Conservation (phyloP, 23 tunicate species). For the Ciona savignyi region DNA sequence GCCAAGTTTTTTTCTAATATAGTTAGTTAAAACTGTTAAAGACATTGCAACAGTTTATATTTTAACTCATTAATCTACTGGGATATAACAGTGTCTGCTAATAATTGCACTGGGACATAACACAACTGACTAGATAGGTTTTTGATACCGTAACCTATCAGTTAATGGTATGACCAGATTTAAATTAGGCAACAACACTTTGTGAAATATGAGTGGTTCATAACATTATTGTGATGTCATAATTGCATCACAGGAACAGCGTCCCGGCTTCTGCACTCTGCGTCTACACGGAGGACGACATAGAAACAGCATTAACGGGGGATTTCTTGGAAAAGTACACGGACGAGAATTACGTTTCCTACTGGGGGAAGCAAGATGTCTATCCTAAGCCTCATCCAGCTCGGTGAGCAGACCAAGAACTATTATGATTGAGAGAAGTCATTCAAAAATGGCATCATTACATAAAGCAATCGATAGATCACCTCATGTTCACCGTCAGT, state of each 20-base stretch:
- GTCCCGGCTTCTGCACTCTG: conserved; percentile 72
- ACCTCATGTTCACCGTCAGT: no score
- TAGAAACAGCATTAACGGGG: conserved; percentile 34
- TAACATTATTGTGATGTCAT: no score
- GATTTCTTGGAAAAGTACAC: conserved; percentile 17
- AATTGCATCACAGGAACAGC: conserved; percentile 30
- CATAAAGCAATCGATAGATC: no score
- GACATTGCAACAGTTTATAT: not conserved
- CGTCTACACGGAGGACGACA: conserved; percentile 41
- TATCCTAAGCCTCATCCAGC: conserved; percentile 32
- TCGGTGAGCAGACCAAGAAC: not conserved
- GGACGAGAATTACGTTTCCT: not conserved
- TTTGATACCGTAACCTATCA: no score
- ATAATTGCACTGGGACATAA: no score
- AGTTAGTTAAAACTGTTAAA: not conserved
- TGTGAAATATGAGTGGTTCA: no score
- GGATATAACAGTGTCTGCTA: no score
- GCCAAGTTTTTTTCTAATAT: not conserved
- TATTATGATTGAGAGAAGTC: no score
- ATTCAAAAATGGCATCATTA: no score
- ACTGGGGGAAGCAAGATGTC: conserved; percentile 19
- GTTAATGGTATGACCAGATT: no score
- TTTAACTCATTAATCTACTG: not conserved
- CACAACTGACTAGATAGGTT: no score
- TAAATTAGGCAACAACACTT: no score